These are phyloP conservation scores for Diogma glabrata DNA, from an alignment of 2,888 invertebrate genomes.

Conservation along the genomic window DNA sequence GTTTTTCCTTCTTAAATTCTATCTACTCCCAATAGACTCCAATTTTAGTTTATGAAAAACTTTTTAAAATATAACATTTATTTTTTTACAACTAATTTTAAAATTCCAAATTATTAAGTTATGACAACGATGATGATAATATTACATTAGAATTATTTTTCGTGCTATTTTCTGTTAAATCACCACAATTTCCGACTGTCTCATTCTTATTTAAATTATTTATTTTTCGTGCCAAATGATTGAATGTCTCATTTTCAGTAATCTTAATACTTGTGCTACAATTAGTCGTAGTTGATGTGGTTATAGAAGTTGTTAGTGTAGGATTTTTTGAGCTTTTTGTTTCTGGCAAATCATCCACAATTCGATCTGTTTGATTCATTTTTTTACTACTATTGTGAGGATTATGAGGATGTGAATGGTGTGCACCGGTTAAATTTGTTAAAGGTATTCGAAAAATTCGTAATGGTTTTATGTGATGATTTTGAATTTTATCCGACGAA, in stretches of 20 bases:
- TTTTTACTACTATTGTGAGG: slow-evolving; percentile 4
- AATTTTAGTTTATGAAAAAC: too few species aligned
- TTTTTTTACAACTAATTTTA: too few species aligned
- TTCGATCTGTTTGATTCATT: too few species aligned
- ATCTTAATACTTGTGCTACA: slow-evolving; percentile 2
- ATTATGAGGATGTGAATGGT: slow-evolving; percentile 24
- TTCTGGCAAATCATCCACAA: neutral
- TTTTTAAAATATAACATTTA: too few species aligned
- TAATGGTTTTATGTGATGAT: slow-evolving; percentile 17
- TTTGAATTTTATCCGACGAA: neutral
- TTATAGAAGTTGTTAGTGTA: neutral
- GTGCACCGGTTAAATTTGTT: slow-evolving; percentile 27
- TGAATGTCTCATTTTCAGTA: neutral
- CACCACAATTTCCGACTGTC: too few species aligned
- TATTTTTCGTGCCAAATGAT: too few species aligned
- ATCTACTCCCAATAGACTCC: too few species aligned
- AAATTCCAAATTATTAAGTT: too few species aligned
- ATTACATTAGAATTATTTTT: slow-evolving; percentile 8
- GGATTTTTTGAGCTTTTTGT: neutral
- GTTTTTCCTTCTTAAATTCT: too few species aligned
- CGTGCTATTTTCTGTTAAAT: neutral
- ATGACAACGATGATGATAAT: slow-evolving; percentile 4
- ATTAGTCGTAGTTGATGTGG: neutral
- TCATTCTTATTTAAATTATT: too few species aligned
- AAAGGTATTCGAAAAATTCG: slow-evolving; percentile 29